A percentile compares a stretch with the other conserved stretches of the same genome.
Conservation (phyloP, 2,113 vertebrate species). For the Canis aureus region DNA sequence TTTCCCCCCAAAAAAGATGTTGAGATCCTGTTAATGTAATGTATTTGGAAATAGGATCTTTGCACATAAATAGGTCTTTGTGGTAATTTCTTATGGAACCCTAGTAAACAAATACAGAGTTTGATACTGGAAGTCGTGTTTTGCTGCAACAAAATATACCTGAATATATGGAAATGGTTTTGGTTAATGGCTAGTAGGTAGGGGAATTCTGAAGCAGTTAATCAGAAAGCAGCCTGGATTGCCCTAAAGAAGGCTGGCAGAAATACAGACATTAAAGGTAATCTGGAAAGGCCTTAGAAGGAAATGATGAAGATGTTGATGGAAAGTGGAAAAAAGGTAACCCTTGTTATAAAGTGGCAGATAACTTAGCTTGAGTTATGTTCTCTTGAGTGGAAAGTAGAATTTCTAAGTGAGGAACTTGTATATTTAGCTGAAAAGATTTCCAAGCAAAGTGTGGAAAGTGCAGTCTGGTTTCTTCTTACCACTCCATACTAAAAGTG, state of each 20-base stretch:
- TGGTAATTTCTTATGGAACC: background rate
- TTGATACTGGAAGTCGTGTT: background rate
- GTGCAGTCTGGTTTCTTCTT: background rate
- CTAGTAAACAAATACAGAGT: background rate
- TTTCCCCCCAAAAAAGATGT: background rate
- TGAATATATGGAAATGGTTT: background rate
- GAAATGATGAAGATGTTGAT: background rate
- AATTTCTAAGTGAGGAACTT: background rate
- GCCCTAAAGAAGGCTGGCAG: background rate
- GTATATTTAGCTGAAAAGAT: background rate
- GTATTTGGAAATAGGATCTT: background rate
- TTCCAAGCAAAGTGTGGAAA: background rate
- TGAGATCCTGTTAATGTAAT: background rate
- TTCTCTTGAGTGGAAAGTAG: background rate
- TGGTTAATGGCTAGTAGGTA: background rate
- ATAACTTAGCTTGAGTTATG: background rate
- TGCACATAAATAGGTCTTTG: background rate
- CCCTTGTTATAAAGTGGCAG: background rate
- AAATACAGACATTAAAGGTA: background rate
- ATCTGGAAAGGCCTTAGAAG: background rate
- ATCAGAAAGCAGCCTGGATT: background rate
- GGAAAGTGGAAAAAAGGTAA: background rate
- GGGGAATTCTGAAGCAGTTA: background rate
- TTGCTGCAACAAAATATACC: background rate
- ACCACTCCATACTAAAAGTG: background rate